Percentiles rank a stretch among this genome's conserved stretches.
These are phyloP conservation scores for Cyclophora albipunctata DNA, from an alignment of 2,888 invertebrate species.

Conservation along the genomic window DNA sequence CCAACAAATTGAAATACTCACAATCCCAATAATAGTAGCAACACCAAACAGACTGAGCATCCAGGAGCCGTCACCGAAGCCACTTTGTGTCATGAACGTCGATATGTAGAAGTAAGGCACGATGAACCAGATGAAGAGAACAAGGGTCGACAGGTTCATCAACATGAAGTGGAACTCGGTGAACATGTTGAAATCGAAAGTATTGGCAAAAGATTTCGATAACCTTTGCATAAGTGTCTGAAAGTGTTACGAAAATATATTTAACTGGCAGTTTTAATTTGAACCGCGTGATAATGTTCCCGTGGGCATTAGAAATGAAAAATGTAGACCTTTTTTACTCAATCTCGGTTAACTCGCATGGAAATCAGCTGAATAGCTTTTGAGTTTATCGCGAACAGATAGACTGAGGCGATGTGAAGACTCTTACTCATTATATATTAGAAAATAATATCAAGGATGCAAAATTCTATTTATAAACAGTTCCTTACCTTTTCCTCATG, in stretches of 20 bases:
- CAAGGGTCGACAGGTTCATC: slow-evolving; percentile 91
- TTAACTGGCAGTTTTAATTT: background rate
- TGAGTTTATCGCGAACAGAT: too few species aligned
- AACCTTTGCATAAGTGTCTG: slow-evolving; percentile 85
- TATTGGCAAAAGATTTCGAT: slow-evolving; percentile 79
- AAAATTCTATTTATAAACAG: too few species aligned
- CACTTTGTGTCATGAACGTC: slow-evolving; percentile 80
- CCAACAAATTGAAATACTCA: slow-evolving; percentile 58
- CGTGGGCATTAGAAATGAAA: background rate
- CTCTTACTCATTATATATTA: too few species aligned
- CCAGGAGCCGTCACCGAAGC: slow-evolving; percentile 76
- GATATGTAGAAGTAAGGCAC: slow-evolving; percentile 96
- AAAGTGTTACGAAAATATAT: slow-evolving; percentile 29
- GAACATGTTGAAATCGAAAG: slow-evolving; percentile 90
- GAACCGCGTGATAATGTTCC: background rate
- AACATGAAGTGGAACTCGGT: slow-evolving; percentile 86
- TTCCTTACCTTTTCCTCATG: slow-evolving; percentile 75
- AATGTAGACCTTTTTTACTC: too few species aligned
- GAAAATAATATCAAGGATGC: too few species aligned
- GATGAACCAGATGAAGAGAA: slow-evolving; percentile 95
- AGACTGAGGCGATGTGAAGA: too few species aligned
- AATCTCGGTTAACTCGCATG: too few species aligned
- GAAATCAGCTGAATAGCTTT: too few species aligned
- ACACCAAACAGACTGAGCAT: slow-evolving; percentile 91
- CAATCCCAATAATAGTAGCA: slow-evolving; percentile 92